Evolutionary conservation across 2,113 vertebrate species (phyloP).

Genomic region (Dipodomys spectabilis): DNA sequence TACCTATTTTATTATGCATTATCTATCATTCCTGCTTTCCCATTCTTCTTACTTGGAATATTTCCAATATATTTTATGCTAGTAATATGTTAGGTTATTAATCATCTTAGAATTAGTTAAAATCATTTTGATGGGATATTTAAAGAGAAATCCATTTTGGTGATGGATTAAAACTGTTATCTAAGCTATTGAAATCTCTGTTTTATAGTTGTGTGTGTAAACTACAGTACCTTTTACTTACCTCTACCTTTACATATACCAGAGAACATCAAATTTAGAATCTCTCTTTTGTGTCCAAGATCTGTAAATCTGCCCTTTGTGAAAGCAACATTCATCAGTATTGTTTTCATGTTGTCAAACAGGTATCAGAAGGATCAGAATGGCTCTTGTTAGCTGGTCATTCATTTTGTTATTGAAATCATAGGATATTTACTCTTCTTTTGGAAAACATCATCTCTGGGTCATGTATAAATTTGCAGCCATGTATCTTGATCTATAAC

Average conservation of each 20-base stretch:
- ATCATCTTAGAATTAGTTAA: constrained; percentile 15
- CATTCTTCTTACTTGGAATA: background rate
- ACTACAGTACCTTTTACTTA: constrained; percentile 19
- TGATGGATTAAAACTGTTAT: background rate
- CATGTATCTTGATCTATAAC: background rate
- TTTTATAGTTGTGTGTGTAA: background rate
- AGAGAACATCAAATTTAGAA: background rate
- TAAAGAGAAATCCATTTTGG: background rate
- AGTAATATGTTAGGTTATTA: background rate
- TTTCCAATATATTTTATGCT: background rate
- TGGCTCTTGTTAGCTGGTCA: background rate
- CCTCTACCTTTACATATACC: background rate
- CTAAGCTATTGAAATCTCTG: background rate
- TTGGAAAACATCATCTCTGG: background rate
- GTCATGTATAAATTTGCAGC: background rate
- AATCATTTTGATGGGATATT: constrained; percentile 27
- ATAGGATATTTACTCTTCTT: background rate
- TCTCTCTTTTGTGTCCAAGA: background rate
- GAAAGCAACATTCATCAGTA: background rate
- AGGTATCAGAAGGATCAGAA: background rate
- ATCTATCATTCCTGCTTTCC: background rate
- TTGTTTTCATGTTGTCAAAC: background rate
- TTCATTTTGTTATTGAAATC: background rate
- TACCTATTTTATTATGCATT: background rate
- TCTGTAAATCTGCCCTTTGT: background rate